These are phyloP conservation scores for Brachionus rubens DNA, from an alignment of 1,140 invertebrate species.

Conservation along the genomic window DNA sequence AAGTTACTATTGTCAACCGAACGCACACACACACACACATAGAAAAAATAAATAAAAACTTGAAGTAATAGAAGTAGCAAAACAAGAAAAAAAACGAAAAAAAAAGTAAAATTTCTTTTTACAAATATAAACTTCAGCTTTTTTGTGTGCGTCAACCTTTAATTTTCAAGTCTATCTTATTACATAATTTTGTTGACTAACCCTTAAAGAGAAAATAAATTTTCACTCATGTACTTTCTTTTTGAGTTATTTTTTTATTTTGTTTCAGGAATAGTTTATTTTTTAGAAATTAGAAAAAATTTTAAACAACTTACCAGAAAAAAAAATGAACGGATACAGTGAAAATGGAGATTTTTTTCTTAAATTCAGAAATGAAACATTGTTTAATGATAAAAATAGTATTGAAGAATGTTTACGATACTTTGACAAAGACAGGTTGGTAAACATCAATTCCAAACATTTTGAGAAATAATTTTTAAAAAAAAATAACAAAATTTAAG, in stretches of 20 bases:
- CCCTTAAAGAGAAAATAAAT: too few species aligned
- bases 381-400: constrained; percentile 26
- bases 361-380: constrained; percentile 30
- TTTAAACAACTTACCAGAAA: too few species aligned
- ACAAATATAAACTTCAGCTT: too few species aligned
- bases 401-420: constrained; percentile 31
- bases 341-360: constrained; percentile 39
- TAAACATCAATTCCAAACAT: background rate
- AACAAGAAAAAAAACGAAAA: too few species aligned
- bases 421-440: constrained; percentile 36
- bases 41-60: constrained; percentile 34
- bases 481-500: background rate
- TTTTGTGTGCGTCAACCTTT: too few species aligned
- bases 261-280: too few species aligned
- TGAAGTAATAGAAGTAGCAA: background rate
- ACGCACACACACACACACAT: background rate
- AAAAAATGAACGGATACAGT: constrained; percentile 17
- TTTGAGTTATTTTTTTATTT: too few species aligned
- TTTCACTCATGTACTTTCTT: too few species aligned
- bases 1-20: constrained; percentile 44
- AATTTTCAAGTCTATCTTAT: too few species aligned
- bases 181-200: background rate
- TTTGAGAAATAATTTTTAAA: background rate
- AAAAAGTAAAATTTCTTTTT: too few species aligned
- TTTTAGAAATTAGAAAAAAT: too few species aligned